Conservation (phyloP, 2,888 invertebrate species). For the Morpho achilles region DNA sequence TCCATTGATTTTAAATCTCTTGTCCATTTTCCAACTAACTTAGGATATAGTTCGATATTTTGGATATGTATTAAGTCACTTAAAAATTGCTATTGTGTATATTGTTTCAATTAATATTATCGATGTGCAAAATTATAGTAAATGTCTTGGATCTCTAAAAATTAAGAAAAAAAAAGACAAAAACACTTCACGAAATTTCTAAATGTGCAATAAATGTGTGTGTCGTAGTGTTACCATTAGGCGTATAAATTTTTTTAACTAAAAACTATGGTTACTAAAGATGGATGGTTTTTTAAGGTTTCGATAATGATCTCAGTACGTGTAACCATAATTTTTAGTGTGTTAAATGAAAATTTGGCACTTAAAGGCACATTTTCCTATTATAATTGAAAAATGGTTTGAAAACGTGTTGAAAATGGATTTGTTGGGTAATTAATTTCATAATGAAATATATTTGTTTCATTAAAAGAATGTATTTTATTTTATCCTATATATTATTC, state of each 20-base stretch:
- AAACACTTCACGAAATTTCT: conserved; percentile 79
- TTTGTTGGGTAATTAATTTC: conserved; percentile 81
- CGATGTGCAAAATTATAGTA: conserved; percentile 79
- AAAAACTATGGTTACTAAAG: conserved; percentile 45
- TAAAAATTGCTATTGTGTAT: conserved; percentile 74
- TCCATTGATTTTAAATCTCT: conserved; percentile 66
- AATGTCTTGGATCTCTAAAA: conserved; percentile 79
- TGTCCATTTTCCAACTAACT: conserved; percentile 76
- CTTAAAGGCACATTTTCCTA: conserved; percentile 78
- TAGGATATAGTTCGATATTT: conserved; percentile 75
- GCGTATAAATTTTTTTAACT: conserved; percentile 65
- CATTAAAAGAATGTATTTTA: conserved; percentile 62
- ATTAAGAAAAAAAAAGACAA: conserved; percentile 75
- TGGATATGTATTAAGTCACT: conserved; percentile 76
- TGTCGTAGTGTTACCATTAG: conserved; percentile 80
- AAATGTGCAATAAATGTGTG: conserved; percentile 81
- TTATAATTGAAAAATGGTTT: conserved; percentile 76
- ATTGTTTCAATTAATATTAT: conserved; percentile 68
- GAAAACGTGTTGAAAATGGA: conserved; percentile 79
- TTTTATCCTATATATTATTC: conserved; percentile 31
- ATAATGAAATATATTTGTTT: conserved; percentile 80
- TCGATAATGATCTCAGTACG: conserved; percentile 58
- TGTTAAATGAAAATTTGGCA: conserved; percentile 76
- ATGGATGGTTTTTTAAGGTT: conserved; percentile 30
- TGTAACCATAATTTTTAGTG: conserved; percentile 60